A percentile compares a stretch with the other conserved stretches of the same genome.
These are phyloP conservation scores for Microcebus tavaratra DNA, from an alignment of 2,113 vertebrate species.

Conservation along the genomic window DNA sequence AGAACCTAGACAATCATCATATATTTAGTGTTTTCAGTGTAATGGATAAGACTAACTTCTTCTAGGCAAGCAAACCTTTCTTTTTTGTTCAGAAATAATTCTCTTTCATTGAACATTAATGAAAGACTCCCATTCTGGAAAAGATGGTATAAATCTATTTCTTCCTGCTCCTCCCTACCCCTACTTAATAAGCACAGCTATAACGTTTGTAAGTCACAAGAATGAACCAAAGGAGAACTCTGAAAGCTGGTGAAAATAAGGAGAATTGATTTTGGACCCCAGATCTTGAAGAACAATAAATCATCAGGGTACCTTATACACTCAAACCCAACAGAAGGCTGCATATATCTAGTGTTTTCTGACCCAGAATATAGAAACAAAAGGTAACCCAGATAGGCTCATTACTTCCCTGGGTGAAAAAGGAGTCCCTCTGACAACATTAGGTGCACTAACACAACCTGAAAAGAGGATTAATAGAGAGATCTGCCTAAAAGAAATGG, in stretches of 20 bases:
- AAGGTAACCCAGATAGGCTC: background rate
- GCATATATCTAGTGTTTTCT: background rate
- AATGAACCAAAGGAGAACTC: background rate
- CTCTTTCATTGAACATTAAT: background rate
- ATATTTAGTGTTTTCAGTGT: background rate
- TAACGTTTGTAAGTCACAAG: background rate
- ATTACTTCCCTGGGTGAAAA: background rate
- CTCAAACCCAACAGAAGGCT: background rate
- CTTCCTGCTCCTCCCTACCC: background rate
- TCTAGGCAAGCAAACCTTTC: background rate
- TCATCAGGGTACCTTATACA: background rate
- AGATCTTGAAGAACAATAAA: background rate
- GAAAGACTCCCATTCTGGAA: background rate
- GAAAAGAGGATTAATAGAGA: background rate
- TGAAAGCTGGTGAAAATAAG: background rate
- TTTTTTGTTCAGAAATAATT: background rate
- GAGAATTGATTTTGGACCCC: background rate
- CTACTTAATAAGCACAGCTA: background rate
- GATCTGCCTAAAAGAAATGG: background rate
- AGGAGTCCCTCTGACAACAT: background rate
- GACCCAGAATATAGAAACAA: background rate
- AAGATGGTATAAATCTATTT: background rate
- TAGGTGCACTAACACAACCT: background rate
- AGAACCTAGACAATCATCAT: background rate
- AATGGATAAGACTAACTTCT: background rate